A percentile compares a stretch with the other conserved stretches of the same genome.
These are phyloP conservation scores for Ichneumoninae sp. DNA, from an alignment of 2,888 invertebrate species.

Conservation along the genomic window DNA sequence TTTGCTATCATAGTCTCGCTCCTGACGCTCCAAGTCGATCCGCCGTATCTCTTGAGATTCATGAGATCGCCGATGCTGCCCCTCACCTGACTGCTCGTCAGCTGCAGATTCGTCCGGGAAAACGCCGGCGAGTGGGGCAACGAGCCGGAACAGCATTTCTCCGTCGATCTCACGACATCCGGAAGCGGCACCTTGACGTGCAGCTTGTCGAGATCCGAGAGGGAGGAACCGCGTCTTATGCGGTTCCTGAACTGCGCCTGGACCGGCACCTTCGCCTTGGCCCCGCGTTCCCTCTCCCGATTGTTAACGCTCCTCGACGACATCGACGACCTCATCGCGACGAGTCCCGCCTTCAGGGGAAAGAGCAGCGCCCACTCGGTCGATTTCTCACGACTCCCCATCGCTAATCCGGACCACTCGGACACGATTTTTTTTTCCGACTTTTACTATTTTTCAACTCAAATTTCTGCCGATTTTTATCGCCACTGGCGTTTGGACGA, in stretches of 20 bases:
- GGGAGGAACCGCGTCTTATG: slow-evolving; percentile 89
- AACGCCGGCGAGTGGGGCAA: slow-evolving; percentile 86
- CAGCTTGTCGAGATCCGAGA: slow-evolving; percentile 90
- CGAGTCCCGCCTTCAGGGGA: slow-evolving; percentile 86
- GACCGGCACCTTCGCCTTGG: slow-evolving; percentile 52
- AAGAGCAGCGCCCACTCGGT: slow-evolving; percentile 87
- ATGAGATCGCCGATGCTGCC: slow-evolving; percentile 92
- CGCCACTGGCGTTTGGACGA: slow-evolving; percentile 18
- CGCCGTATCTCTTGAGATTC: slow-evolving; percentile 90
- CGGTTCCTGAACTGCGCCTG: slow-evolving; percentile 76
- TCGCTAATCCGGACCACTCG: slow-evolving; percentile 56
- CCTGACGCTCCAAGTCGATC: slow-evolving; percentile 89
- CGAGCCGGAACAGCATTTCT: slow-evolving; percentile 84
- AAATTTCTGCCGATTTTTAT: neutral
- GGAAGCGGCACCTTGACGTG: slow-evolving; percentile 83
- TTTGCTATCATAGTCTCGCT: slow-evolving; percentile 90
- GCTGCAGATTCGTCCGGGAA: slow-evolving; percentile 84
- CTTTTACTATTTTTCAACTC: slow-evolving; percentile 17
- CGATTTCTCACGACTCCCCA: slow-evolving; percentile 85
- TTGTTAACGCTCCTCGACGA: slow-evolving; percentile 77
- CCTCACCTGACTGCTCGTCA: slow-evolving; percentile 77
- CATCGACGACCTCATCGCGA: slow-evolving; percentile 85
- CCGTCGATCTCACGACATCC: slow-evolving; percentile 85
- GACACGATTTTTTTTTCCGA: neutral
- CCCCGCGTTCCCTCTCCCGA: slow-evolving; percentile 74